These are phyloP conservation scores for Crotalus adamanteus DNA, from an alignment of 2,797 vertebrate species.

Conservation along the genomic window DNA sequence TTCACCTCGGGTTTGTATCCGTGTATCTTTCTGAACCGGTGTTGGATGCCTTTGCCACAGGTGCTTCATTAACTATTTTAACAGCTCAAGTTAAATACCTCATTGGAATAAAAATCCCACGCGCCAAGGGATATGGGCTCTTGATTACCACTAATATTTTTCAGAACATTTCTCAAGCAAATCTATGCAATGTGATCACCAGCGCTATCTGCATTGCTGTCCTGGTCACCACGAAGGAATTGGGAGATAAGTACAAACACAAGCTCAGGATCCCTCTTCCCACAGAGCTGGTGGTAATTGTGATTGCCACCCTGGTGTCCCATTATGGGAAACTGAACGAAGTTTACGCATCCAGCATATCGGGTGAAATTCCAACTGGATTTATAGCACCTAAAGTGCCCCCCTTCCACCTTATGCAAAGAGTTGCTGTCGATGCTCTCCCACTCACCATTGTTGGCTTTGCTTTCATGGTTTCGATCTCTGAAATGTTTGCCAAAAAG, in stretches of 20 bases:
- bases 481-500: conserved; percentile 97
- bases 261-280: conserved; percentile 89
- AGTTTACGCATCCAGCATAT: conserved; percentile 84
- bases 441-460: conserved; percentile 91
- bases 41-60: conserved; percentile 93
- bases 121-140: conserved; percentile 87
- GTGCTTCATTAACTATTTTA: conserved; percentile 94
- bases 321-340: conserved; percentile 85
- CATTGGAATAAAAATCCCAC: conserved; percentile 89
- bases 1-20: conserved; percentile 88
- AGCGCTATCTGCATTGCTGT: conserved; percentile 85
- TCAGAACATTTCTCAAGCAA: conserved; percentile 81
- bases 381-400: conserved; percentile 86
- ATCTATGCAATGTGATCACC: conserved; percentile 89
- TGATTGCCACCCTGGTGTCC: conserved; percentile 85
- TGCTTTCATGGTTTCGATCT: conserved; percentile 92
- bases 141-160: conserved; percentile 89
- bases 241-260: conserved; percentile 89
- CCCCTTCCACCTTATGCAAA: conserved; percentile 77
- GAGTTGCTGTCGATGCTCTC: conserved; percentile 85
- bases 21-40: conserved; percentile 90
- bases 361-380: conserved; percentile 92
- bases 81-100: conserved; percentile 95
- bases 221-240: conserved; percentile 85
- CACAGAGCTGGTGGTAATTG: conserved; percentile 88